These are phyloP conservation scores for Hymenochirus boettgeri DNA, from an alignment of 2,113 vertebrate species.

Conservation along the genomic window DNA sequence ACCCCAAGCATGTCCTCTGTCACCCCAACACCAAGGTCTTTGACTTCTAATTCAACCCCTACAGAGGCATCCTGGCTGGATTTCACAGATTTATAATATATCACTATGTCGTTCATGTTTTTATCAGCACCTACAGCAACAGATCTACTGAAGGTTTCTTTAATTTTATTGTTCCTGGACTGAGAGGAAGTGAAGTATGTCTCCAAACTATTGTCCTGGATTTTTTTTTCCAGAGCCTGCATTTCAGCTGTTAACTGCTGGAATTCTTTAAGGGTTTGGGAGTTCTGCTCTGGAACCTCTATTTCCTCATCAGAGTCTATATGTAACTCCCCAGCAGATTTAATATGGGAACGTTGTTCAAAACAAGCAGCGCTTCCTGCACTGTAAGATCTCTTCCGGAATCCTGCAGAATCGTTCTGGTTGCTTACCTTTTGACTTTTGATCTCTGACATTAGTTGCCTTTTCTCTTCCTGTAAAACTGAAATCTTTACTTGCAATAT, in stretches of 20 bases:
- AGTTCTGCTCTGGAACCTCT: constrained; percentile 71
- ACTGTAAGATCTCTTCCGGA: constrained; percentile 88
- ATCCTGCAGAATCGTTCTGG: constrained; percentile 54
- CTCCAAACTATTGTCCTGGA: constrained; percentile 65
- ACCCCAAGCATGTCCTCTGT: constrained; percentile 88
- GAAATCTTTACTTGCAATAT: constrained; percentile 95
- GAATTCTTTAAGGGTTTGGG: constrained; percentile 82
- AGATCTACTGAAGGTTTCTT: constrained; percentile 60
- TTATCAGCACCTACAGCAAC: constrained; percentile 77
- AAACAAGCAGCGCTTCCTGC: constrained; percentile 86
- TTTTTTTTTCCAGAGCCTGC: constrained; percentile 84
- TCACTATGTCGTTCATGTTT: constrained; percentile 68
- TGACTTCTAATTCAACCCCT: constrained; percentile 61
- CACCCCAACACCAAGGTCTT: constrained; percentile 67
- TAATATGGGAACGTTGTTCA: constrained; percentile 65
- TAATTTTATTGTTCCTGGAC: constrained; percentile 45
- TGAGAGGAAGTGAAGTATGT: constrained; percentile 39
- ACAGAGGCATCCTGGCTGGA: constrained; percentile 65
- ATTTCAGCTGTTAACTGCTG: constrained; percentile 86
- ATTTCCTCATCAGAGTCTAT: constrained; percentile 78
- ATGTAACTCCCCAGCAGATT: constrained; percentile 74
- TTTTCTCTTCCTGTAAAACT: constrained; percentile 91
- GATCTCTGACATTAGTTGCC: constrained; percentile 80
- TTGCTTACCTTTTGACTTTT: constrained; percentile 67
- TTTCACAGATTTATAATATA: constrained; percentile 54